Conservation (phyloP, 2,888 invertebrate species). For the Linnaemya tessellans region DNA sequence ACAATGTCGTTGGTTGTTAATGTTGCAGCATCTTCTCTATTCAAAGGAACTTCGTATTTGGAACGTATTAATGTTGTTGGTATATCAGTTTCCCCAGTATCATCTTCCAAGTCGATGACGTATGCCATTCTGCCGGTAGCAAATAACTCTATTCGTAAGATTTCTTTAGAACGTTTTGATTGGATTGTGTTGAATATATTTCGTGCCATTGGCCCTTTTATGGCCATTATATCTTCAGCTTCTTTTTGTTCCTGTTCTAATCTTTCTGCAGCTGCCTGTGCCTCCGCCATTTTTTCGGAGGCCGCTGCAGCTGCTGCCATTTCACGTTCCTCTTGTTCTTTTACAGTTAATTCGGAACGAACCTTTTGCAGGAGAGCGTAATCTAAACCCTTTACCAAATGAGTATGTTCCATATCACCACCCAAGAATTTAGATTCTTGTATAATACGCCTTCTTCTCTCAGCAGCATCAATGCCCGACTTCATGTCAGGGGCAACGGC, state of each 20-base stretch:
- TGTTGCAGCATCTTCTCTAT: conserved; percentile 86
- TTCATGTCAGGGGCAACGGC: conserved; percentile 98
- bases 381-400: conserved; percentile 99
- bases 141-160: conserved; percentile 95
- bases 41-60: conserved; percentile 93
- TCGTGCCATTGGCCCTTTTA: conserved; percentile 86
- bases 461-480: conserved; percentile 96
- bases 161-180: conserved; percentile 87
- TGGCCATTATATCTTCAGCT: conserved; percentile 90
- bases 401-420: conserved; percentile 99
- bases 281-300: conserved; percentile 77
- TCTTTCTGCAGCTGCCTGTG: conserved; percentile 83
- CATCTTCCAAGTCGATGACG: conserved; percentile 97
- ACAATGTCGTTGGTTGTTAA: conserved; percentile 93
- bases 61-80: conserved; percentile 97
- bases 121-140: conserved; percentile 99
- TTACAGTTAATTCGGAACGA: conserved; percentile 92
- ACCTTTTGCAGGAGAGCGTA: conserved; percentile 96
- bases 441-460: conserved; percentile 96
- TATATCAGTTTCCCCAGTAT: conserved; percentile 94
- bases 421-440: conserved; percentile 99
- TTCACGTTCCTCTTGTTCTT: conserved; percentile 90
- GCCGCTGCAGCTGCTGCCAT: conserved; percentile 86
- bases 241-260: conserved; percentile 83
- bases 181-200: conserved; percentile 85